A percentile compares a stretch with the other conserved stretches of the same genome.
phyloP scores from a whole-genome alignment of 2,797 vertebrate genomes.

The Lepilemur ruficaudatus region DNA sequence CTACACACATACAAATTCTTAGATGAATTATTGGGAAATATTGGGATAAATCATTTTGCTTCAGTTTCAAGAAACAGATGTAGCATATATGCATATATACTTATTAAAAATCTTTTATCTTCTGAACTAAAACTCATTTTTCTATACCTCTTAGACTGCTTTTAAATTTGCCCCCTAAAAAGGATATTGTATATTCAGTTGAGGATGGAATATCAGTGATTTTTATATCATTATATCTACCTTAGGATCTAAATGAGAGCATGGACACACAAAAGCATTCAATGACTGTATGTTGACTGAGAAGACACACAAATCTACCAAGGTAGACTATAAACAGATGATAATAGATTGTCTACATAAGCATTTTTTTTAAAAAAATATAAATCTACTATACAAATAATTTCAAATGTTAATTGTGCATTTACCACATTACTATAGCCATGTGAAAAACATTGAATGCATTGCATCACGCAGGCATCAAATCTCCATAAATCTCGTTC shows the following conservation, averaged over 20 bases:
- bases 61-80: neutral
- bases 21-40: neutral
- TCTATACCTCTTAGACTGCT: neutral
- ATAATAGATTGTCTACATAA: neutral
- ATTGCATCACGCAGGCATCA: neutral
- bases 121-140: neutral
- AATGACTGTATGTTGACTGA: neutral
- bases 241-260: neutral
- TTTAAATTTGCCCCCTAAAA: neutral
- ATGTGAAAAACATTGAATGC: neutral
- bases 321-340: neutral
- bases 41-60: neutral
- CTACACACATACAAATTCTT: neutral
- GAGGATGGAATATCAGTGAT: neutral
- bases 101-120: neutral
- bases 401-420: neutral
- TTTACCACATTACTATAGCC: neutral
- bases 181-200: neutral
- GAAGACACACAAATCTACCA: neutral
- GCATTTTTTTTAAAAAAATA: neutral
- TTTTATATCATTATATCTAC: neutral
- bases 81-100: neutral
- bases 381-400: neutral
- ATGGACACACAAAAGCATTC: neutral
- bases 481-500: neutral